These are phyloP conservation scores for Pardosa pseudoannulata DNA, from an alignment of 2,888 invertebrate species.

Conservation along the genomic window DNA sequence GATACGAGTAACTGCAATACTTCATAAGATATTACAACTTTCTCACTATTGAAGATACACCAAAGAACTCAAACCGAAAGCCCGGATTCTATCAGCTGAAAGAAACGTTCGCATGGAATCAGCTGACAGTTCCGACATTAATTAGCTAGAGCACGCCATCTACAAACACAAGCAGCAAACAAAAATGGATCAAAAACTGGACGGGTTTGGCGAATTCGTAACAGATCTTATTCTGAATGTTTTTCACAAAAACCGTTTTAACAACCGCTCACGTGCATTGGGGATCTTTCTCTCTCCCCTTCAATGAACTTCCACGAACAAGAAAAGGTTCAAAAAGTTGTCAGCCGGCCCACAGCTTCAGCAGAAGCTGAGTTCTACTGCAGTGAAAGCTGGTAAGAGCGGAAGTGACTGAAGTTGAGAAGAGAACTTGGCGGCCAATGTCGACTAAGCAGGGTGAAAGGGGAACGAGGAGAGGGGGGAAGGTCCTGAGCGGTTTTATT, in stretches of 20 bases:
- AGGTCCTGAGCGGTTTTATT: constrained; percentile 37
- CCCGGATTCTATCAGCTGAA: too few species aligned
- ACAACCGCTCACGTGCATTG: too few species aligned
- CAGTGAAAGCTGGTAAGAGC: constrained; percentile 48
- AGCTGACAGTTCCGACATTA: not conserved
- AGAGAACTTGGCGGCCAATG: constrained; percentile 68
- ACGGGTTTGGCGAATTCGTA: not conserved
- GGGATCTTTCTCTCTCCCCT: too few species aligned
- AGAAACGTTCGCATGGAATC: too few species aligned
- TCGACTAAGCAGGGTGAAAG: constrained; percentile 23
- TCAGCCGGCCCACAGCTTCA: not conserved
- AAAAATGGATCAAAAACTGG: not conserved
- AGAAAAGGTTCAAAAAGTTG: not conserved
- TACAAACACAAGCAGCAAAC: too few species aligned
- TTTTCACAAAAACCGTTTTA: too few species aligned
- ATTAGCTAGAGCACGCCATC: too few species aligned
- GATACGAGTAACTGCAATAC: too few species aligned
- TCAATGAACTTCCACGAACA: not conserved
- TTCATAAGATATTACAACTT: too few species aligned
- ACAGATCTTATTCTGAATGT: not conserved
- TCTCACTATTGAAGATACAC: too few species aligned
- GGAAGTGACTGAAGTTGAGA: constrained; percentile 51
- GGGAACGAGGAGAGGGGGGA: constrained; percentile 13
- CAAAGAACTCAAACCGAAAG: too few species aligned
- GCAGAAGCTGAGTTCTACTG: not conserved